These are phyloP conservation scores for Rapana venosa DNA, from an alignment of 2,888 invertebrate species.

Conservation along the genomic window DNA sequence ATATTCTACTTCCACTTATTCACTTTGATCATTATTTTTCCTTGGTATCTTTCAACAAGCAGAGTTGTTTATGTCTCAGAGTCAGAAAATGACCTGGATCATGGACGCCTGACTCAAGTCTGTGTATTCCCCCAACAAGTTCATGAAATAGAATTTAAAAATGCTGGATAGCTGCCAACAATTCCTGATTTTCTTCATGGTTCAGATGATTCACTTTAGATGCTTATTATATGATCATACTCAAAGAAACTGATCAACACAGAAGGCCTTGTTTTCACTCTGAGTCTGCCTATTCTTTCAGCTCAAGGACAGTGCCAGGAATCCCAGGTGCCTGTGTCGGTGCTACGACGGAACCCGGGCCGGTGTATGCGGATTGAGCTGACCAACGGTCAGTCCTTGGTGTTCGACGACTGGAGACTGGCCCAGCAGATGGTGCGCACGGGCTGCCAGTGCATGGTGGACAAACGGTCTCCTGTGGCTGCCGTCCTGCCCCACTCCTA, in stretches of 20 bases:
- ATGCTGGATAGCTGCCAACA: no score
- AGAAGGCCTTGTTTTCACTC: not conserved
- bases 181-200: no score
- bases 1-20: no score
- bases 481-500: constrained; percentile 10
- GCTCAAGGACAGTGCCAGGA: constrained; percentile 19
- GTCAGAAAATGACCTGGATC: no score
- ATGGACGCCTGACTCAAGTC: no score
- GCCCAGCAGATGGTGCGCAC: constrained; percentile 27
- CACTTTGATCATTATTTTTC: no score
- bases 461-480: constrained; percentile 23
- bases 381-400: constrained; percentile 28
- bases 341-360: constrained; percentile 20
- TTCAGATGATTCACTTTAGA: no score
- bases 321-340: not conserved
- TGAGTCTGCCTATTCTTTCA: not conserved
- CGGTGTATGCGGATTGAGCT: constrained; percentile 20
- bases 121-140: no score
- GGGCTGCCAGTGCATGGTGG: constrained; percentile 36
- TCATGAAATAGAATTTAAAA: no score
- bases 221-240: no score
- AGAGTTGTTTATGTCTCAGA: no score
- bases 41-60: no score
- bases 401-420: constrained; percentile 29
- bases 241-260: not conserved